These are phyloP conservation scores for Panthera uncia DNA, from an alignment of 2,113 vertebrate species.

Conservation along the genomic window DNA sequence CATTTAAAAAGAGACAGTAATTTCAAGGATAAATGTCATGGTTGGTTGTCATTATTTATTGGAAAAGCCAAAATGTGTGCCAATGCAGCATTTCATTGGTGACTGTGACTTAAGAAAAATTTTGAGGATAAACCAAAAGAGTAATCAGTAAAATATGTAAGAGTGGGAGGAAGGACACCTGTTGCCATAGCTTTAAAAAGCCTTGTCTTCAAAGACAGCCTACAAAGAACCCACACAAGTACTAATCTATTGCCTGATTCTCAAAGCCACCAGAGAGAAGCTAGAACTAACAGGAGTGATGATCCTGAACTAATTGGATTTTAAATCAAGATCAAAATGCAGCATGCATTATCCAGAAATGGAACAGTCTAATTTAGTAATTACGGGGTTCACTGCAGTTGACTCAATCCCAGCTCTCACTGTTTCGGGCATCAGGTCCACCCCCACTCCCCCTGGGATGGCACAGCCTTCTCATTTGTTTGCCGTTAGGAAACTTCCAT, in stretches of 20 bases:
- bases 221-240: constrained; percentile 59
- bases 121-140: constrained; percentile 23
- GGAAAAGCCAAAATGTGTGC: constrained; percentile 21
- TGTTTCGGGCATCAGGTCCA: constrained; percentile 1
- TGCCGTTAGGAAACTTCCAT: constrained; percentile 71
- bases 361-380: constrained; percentile 70
- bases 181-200: constrained; percentile 64
- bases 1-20: not conserved
- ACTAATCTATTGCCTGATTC: constrained; percentile 45
- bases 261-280: constrained; percentile 64
- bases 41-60: constrained; percentile 50
- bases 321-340: constrained; percentile 75
- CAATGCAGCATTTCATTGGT: not conserved
- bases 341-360: constrained; percentile 72
- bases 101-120: constrained; percentile 5
- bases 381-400: constrained; percentile 60
- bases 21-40: constrained; percentile 43
- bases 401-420: constrained; percentile 46
- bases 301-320: constrained; percentile 81
- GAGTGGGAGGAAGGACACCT: constrained; percentile 70
- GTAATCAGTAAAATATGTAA: constrained; percentile 76
- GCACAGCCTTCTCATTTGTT: constrained; percentile 51
- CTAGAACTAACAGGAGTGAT: constrained; percentile 72
- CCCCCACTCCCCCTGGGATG: constrained; percentile 55
- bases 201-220: constrained; percentile 71